Conservation (phyloP, 2,888 invertebrate genomes). For the Seira ritae region DNA sequence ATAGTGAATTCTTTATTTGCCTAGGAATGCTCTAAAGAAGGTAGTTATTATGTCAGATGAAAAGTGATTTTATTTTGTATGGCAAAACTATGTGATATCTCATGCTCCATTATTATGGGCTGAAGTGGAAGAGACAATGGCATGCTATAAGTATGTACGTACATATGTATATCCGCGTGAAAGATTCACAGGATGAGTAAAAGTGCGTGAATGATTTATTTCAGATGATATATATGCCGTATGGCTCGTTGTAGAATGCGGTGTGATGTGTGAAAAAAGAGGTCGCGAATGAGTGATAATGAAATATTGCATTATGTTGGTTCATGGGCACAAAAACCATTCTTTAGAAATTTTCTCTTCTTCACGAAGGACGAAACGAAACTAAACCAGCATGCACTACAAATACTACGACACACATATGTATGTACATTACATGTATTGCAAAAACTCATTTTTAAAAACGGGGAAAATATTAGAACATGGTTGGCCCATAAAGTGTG, state of each 20-base stretch:
- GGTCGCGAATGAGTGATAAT: constrained; percentile 33
- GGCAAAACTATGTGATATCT: too few species aligned
- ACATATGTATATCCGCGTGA: too few species aligned
- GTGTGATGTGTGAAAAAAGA: constrained; percentile 32
- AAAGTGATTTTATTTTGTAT: neutral
- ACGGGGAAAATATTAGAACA: too few species aligned
- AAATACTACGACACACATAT: too few species aligned
- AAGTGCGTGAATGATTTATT: constrained; percentile 61
- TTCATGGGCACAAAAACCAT: constrained; percentile 9
- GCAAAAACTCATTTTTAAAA: too few species aligned
- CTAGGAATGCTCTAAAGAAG: neutral
- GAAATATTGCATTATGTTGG: too few species aligned
- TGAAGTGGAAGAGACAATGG: too few species aligned
- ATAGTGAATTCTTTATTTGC: neutral
- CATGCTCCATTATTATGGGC: too few species aligned
- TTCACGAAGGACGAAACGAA: neutral
- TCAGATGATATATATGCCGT: neutral
- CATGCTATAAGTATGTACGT: too few species aligned
- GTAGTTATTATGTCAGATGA: neutral
- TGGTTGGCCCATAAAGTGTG: neutral
- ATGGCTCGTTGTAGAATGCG: too few species aligned
- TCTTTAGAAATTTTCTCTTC: neutral
- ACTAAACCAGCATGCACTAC: neutral
- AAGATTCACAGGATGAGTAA: constrained; percentile 48
- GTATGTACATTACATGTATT: too few species aligned